phyloP scores from a whole-genome alignment of 2,888 invertebrate genomes.

The Yponomeuta evonymella region DNA sequence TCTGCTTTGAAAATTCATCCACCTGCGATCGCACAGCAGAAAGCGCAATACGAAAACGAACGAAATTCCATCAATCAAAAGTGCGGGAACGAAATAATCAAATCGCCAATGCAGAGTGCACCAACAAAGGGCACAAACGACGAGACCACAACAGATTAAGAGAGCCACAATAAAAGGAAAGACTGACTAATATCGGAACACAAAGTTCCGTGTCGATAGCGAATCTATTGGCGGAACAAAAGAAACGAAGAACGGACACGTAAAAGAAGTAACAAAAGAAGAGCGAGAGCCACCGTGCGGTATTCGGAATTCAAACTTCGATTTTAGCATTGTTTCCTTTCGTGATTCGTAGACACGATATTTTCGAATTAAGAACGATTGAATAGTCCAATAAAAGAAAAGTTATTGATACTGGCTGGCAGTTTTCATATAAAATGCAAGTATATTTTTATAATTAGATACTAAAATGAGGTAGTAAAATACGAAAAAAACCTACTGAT shows the following conservation, averaged over 20 bases:
- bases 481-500: slow-evolving; percentile 57
- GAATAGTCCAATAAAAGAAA: slow-evolving; percentile 2
- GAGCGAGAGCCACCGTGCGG: slow-evolving; percentile 26
- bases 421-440: background rate
- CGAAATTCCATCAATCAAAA: slow-evolving; percentile 70
- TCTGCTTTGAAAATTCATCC: slow-evolving; percentile 45
- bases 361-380: slow-evolving; percentile 6
- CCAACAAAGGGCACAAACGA: slow-evolving; percentile 64
- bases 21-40: slow-evolving; percentile 33
- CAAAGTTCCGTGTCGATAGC: slow-evolving; percentile 64
- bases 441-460: background rate
- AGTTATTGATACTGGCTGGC: slow-evolving; percentile 5
- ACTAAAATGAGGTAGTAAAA: slow-evolving; percentile 28
- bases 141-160: slow-evolving; percentile 65
- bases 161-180: slow-evolving; percentile 37
- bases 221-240: slow-evolving; percentile 50
- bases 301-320: slow-evolving; percentile 30
- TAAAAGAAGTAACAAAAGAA: slow-evolving; percentile 52
- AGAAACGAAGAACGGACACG: slow-evolving; percentile 36
- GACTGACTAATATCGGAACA: slow-evolving; percentile 65
- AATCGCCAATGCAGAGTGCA: slow-evolving; percentile 51
- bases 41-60: slow-evolving; percentile 41
- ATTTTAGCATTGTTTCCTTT: slow-evolving; percentile 14
- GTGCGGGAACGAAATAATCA: slow-evolving; percentile 43
- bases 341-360: slow-evolving; percentile 14